Conservation (phyloP, 2,113 vertebrate species). For the Lepus timidus region DNA sequence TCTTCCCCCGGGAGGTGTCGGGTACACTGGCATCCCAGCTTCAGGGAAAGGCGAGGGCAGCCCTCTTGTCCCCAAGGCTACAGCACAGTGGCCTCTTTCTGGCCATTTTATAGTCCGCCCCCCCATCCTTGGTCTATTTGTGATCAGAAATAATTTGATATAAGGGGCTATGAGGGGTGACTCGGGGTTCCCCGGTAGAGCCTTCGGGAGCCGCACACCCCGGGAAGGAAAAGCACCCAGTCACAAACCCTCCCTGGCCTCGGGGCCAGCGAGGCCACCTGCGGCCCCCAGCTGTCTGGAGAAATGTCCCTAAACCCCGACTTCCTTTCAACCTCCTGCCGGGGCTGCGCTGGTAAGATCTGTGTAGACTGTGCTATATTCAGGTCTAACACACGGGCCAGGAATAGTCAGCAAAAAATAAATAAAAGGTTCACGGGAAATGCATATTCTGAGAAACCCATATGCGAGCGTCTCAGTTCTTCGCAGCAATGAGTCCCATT, state of each 20-base stretch:
- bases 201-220: neutral
- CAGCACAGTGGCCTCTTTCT: too few relatives aligned
- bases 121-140: neutral
- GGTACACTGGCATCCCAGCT: neutral
- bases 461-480: too few relatives aligned
- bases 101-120: neutral
- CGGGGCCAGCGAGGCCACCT: neutral
- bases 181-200: neutral
- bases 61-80: neutral
- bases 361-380: neutral
- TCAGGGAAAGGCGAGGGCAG: neutral
- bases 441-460: too few relatives aligned
- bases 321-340: neutral
- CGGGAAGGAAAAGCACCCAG: neutral
- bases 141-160: neutral
- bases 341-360: neutral
- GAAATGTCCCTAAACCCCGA: neutral
- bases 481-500: too few relatives aligned
- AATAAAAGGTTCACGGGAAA: too few relatives aligned
- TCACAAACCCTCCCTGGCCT: too few relatives aligned
- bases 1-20: too few relatives aligned
- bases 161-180: neutral
- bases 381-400: neutral
- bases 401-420: neutral
- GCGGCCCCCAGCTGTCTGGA: neutral